phyloP scores from a whole-genome alignment of 1,140 invertebrate genomes.

The Drosophila ogumai region DNA sequence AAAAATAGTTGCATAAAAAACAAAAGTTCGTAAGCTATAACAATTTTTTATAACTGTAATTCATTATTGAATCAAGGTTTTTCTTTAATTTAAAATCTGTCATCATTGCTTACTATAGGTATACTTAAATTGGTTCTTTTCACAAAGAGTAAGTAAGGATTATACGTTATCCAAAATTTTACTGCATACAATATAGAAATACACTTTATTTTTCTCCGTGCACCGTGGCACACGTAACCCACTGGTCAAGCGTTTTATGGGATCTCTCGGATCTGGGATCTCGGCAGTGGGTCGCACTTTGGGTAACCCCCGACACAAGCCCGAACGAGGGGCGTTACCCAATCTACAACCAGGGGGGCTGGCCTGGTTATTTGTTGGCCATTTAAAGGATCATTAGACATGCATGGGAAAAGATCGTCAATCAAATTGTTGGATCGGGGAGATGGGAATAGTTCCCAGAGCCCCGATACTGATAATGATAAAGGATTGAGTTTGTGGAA shows the following conservation, averaged over 20 bases:
- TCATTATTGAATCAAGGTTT: too few species aligned
- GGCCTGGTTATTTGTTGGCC: slow-evolving; percentile 22
- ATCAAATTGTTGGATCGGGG: slow-evolving; percentile 9
- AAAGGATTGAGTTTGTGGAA: slow-evolving; percentile 10
- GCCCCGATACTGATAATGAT: neutral
- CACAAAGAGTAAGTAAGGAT: too few species aligned
- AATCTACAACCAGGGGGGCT: slow-evolving; percentile 9
- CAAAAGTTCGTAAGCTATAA: neutral
- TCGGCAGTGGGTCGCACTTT: slow-evolving; percentile 10
- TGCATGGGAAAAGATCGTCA: slow-evolving; percentile 30
- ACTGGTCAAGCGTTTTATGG: slow-evolving; percentile 6
- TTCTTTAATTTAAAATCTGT: too few species aligned
- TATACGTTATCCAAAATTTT: too few species aligned
- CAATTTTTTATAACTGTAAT: neutral
- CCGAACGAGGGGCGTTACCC: slow-evolving; percentile 55
- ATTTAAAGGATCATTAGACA: slow-evolving; percentile 70
- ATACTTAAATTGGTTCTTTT: too few species aligned
- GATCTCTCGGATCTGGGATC: slow-evolving; percentile 4
- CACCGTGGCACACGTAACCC: slow-evolving; percentile 29
- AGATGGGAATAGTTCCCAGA: slow-evolving; percentile 26
- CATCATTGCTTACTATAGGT: too few species aligned
- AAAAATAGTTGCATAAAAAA: neutral
- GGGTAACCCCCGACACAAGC: slow-evolving; percentile 35
- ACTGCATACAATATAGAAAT: too few species aligned
- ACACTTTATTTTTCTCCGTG: neutral